phyloP scores from a whole-genome alignment of 2,797 vertebrate genomes.

The Chromis chromis region DNA sequence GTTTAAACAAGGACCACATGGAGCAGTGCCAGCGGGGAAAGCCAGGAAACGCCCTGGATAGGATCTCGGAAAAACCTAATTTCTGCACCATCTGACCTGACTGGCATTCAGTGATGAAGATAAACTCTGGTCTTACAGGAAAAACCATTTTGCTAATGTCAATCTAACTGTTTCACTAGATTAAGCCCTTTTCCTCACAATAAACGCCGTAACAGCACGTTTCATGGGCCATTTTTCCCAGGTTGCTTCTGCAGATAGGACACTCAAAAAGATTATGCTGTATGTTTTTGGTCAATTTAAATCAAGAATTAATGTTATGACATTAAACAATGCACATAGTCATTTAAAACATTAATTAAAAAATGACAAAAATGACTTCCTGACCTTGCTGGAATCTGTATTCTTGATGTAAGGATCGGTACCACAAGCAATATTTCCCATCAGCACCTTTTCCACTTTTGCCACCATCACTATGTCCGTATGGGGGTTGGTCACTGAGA shows the following conservation, averaged over 20 bases:
- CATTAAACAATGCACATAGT: background rate
- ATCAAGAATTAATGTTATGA: background rate
- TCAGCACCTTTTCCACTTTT: constrained; percentile 96
- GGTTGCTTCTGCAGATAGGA: constrained; percentile 24
- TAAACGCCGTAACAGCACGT: constrained; percentile 20
- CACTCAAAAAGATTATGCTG: constrained; percentile 4
- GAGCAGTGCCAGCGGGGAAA: constrained; percentile 47
- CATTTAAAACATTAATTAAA: background rate
- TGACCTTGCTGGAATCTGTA: constrained; percentile 96
- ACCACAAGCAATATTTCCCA: constrained; percentile 93
- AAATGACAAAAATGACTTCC: constrained; percentile 1
- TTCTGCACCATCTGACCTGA: constrained; percentile 52
- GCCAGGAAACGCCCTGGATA: constrained; percentile 62
- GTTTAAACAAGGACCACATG: constrained; percentile 66
- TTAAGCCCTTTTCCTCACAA: constrained; percentile 45
- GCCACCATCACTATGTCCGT: constrained; percentile 95
- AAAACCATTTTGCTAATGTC: constrained; percentile 52
- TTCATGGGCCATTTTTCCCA: constrained; percentile 10
- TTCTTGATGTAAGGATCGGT: constrained; percentile 97
- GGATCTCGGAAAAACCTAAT: constrained; percentile 57
- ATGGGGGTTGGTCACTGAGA: constrained; percentile 95
- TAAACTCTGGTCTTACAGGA: constrained; percentile 63
- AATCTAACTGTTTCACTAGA: constrained; percentile 44
- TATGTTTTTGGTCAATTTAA: background rate
- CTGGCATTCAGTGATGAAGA: constrained; percentile 54